phyloP scores from a whole-genome alignment of 2,113 vertebrate species.

The Oplegnathus fasciatus region DNA sequence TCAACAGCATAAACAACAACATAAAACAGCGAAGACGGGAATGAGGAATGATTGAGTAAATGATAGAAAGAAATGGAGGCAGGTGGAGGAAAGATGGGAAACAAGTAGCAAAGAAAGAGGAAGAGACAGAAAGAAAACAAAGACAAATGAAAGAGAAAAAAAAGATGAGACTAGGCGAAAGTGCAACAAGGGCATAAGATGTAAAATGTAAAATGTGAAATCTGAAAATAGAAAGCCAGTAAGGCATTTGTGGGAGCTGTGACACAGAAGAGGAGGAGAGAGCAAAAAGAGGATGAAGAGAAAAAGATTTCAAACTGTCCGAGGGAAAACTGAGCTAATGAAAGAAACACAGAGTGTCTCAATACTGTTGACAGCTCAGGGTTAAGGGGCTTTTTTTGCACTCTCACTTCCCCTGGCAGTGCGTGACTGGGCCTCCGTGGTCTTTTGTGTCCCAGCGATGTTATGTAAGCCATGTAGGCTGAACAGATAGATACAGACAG shows the following conservation, averaged over 20 bases:
- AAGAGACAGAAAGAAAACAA: neutral
- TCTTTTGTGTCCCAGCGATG: conserved; percentile 69
- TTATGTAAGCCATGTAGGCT: conserved; percentile 72
- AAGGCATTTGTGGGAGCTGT: neutral
- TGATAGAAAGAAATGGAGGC: neutral
- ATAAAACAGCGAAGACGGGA: neutral
- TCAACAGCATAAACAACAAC: neutral
- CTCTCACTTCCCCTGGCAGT: conserved; percentile 68
- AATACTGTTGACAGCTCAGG: conserved; percentile 55
- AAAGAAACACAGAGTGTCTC: conserved; percentile 35
- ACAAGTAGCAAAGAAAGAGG: neutral
- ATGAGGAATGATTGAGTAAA: neutral
- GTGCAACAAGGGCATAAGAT: neutral
- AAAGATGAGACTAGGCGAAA: neutral
- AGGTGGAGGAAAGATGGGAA: neutral
- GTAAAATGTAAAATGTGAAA: neutral
- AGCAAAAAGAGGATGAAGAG: neutral
- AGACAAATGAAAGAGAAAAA: no score
- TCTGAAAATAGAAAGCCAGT: neutral
- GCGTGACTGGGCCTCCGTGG: conserved; percentile 59
- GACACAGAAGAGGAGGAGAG: conserved; percentile 4
- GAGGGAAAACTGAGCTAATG: neutral
- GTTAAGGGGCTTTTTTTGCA: conserved; percentile 61
- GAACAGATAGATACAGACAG: conserved; percentile 58
- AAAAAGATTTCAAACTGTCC: conserved; percentile 4